phyloP scores from a whole-genome alignment of 2,113 vertebrate species.

The Pogonocichla stellata region DNA sequence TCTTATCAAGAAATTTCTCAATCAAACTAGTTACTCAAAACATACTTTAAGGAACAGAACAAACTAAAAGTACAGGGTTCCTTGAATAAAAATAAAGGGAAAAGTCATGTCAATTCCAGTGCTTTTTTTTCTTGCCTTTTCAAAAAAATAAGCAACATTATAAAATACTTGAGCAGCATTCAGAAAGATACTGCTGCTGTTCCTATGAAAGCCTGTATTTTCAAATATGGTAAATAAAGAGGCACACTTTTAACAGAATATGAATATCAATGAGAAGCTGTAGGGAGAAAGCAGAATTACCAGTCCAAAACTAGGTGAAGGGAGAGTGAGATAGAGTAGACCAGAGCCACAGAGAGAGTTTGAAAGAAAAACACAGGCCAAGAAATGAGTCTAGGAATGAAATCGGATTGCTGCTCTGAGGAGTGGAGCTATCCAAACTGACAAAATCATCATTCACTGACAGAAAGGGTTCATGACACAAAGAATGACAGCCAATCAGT shows the following conservation, averaged over 20 bases:
- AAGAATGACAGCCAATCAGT: fast-evolving
- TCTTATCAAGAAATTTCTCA: background rate
- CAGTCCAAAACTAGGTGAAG: background rate
- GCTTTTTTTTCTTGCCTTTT: background rate
- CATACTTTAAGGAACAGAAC: background rate
- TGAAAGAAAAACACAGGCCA: background rate
- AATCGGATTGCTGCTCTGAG: background rate
- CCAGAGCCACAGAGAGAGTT: background rate
- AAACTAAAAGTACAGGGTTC: background rate
- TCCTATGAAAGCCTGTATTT: background rate
- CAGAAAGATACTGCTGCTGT: background rate
- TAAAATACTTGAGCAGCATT: background rate
- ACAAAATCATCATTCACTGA: background rate
- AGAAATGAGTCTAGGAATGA: background rate
- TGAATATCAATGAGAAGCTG: background rate
- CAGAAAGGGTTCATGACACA: background rate
- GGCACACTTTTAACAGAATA: background rate
- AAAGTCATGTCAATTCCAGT: background rate
- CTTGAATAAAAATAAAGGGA: background rate
- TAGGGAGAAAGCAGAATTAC: background rate
- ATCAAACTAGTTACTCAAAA: background rate
- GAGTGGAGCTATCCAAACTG: background rate
- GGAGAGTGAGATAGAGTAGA: fast-evolving
- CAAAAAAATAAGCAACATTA: background rate
- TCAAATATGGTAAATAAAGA: background rate